Conservation (phyloP, 1,140 invertebrate species). For the Bombus vancouverensis region DNA sequence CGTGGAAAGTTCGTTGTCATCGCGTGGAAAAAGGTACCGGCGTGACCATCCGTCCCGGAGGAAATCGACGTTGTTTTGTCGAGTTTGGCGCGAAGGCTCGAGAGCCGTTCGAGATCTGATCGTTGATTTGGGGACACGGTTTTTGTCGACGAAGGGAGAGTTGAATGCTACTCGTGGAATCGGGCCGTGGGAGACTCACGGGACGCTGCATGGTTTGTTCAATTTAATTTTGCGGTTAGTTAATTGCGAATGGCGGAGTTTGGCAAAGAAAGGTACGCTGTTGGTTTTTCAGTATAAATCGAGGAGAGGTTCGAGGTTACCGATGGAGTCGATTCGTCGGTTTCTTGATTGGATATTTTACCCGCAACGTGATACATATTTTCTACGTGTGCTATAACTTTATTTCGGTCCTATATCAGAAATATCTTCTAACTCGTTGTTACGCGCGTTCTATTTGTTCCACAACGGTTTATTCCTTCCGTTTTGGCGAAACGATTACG, state of each 20-base stretch:
- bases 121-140: not conserved
- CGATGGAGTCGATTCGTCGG: too few species aligned
- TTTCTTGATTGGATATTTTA: not conserved
- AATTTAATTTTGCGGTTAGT: not conserved
- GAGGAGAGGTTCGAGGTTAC: too few species aligned
- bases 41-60: slow-evolving; percentile 22
- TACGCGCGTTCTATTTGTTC: too few species aligned
- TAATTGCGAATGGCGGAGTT: not conserved
- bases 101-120: not conserved
- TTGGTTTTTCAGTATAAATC: not conserved
- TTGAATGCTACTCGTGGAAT: not conserved
- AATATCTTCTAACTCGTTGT: too few species aligned
- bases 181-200: not conserved
- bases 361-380: too few species aligned
- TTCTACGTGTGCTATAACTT: too few species aligned
- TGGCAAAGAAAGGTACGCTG: not conserved
- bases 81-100: not conserved
- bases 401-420: too few species aligned
- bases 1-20: slow-evolving; percentile 77
- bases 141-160: not conserved
- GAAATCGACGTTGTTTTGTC: slow-evolving; percentile 39
- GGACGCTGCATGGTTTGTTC: not conserved
- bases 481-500: not conserved
- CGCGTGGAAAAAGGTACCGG: slow-evolving; percentile 46
- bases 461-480: too few species aligned